Percentiles rank a stretch among this genome's conserved stretches.
phyloP scores from a whole-genome alignment of 2,113 vertebrate genomes.

The Saimiri boliviensis region DNA sequence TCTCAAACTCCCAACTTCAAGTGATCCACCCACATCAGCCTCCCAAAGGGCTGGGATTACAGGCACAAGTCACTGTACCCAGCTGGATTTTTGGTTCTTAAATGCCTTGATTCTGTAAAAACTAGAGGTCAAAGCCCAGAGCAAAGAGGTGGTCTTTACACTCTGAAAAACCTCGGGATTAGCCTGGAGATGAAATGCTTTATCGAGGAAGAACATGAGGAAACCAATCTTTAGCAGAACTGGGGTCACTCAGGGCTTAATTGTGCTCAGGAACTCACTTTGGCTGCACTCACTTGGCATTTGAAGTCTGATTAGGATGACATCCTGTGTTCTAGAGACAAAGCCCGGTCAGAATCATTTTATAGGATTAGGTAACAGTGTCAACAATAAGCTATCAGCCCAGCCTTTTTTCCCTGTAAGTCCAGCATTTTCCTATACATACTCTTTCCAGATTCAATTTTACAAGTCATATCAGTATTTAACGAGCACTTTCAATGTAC shows the following conservation, averaged over 20 bases:
- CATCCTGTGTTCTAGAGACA: neutral
- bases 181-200: neutral
- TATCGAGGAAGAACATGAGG: neutral
- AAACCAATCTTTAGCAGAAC: neutral
- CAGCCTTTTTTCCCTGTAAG: neutral
- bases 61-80: too few relatives aligned
- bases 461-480: neutral
- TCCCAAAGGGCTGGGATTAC: too few relatives aligned
- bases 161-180: neutral
- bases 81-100: neutral
- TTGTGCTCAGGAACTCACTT: neutral
- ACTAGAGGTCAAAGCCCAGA: neutral
- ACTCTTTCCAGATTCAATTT: neutral
- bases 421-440: neutral
- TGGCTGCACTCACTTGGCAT: neutral
- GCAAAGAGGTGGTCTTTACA: neutral
- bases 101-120: neutral
- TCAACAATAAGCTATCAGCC: neutral
- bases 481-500: neutral
- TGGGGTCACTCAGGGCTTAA: neutral
- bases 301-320: neutral
- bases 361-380: neutral
- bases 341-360: neutral
- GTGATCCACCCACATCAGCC: too few relatives aligned
- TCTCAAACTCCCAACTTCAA: too few relatives aligned